A percentile compares a stretch with the other conserved stretches of the same genome.
Evolutionary conservation across 2,113 vertebrate species (phyloP).

Genomic region (Piprites chloris): DNA sequence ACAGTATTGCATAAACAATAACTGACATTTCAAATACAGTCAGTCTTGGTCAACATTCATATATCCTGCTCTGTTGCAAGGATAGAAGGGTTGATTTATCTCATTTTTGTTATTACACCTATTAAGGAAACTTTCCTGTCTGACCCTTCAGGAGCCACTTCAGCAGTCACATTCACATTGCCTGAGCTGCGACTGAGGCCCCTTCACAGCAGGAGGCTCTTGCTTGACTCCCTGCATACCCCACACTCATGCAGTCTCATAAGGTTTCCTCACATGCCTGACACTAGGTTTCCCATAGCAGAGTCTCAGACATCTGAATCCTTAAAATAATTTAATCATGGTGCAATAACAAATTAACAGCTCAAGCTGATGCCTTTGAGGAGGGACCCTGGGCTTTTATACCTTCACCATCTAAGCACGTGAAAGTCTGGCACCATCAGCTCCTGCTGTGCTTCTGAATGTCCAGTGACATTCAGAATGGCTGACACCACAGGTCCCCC

Average conservation of each 20-base stretch:
- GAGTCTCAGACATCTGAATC: neutral
- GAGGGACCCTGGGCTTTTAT: neutral
- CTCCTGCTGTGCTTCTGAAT: neutral
- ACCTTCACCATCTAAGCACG: neutral
- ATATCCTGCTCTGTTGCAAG: neutral
- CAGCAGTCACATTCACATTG: neutral
- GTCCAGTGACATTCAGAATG: neutral
- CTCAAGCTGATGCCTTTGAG: rapidly evolving
- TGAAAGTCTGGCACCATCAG: neutral
- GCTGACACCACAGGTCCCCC: neutral
- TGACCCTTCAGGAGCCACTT: neutral
- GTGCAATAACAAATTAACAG: neutral
- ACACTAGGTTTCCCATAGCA: neutral
- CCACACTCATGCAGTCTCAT: neutral
- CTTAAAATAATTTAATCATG: neutral
- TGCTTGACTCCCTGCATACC: neutral
- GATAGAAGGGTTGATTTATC: neutral
- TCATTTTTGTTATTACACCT: neutral
- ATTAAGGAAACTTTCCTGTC: neutral
- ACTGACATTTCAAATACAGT: neutral
- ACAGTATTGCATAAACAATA: neutral
- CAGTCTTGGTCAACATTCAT: neutral
- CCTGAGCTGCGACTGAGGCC: neutral
- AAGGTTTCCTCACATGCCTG: neutral
- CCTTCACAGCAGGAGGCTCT: rapidly evolving